Base-by-base conservation (phyloP, 2,113 vertebrate species). In the Laticauda colubrina region DNA sequence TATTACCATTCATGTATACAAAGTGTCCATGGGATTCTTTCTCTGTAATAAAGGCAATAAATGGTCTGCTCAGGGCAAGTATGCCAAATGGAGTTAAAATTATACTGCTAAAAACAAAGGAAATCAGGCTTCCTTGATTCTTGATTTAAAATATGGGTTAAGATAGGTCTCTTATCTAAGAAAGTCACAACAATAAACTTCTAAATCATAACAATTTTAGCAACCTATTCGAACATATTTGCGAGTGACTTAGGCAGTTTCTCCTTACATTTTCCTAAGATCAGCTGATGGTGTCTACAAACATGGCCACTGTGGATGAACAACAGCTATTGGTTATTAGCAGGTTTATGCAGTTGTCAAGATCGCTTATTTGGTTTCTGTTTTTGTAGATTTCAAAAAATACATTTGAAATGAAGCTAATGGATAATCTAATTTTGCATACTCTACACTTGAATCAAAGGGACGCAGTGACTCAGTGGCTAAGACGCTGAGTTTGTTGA, bases 381-480 rank as follows among this genome's bases (percentile, higher is more conserved):
- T 92, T 92, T 69, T 55, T 61, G 23, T 64, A 93, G 54, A 29
- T n/a, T 51, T 26, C 43, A 90, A 75, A 86, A 89, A 85, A 20
- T 24, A 90, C 18, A 57, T 6, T 34, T 86, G 39, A 75, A 89
- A 59, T 85, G 53, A 59, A 51, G 24, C 21, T 11, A 11, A 15
- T 61, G 55, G 15, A 61, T 57, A 9, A 61, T 91, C 43, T 59
- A 43, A 23, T 56, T 29, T 55, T 34, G 2, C 29, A n/a, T 11
- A n/a, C 69, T 26, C 53, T 88, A 9, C 21, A 9, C 20, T n/a
- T 24, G 45, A 88, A 54, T 26, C 5, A 4, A 51, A 51, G 48
- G 8, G 48, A 51, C 8, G 1, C 45, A 48, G 45, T 45, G 45
- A 5, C 4, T 48, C 48, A 48, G 48, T 51, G 48, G 48, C 48